phyloP scores from a whole-genome alignment of 2,113 vertebrate species.

The Lichenostomus cassidix region DNA sequence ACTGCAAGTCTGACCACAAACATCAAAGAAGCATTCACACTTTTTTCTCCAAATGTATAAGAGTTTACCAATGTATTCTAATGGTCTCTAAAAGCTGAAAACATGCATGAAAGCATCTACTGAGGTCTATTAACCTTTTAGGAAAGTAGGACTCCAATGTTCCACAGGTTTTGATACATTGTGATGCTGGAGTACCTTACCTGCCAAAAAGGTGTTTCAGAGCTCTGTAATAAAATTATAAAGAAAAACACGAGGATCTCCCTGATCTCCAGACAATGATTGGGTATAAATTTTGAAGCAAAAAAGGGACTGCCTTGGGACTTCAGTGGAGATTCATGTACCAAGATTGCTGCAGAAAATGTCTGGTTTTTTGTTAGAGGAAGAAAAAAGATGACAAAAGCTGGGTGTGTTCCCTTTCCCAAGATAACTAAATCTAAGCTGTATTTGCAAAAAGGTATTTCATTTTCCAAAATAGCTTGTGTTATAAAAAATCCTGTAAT shows the following conservation, averaged over 20 bases:
- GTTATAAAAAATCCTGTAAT: not conserved
- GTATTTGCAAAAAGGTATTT: not conserved
- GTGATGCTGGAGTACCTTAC: not conserved
- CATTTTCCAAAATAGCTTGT: not conserved
- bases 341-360: not conserved
- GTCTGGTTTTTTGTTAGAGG: not conserved
- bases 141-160: not conserved
- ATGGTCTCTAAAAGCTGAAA: not conserved
- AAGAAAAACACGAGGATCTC: not conserved
- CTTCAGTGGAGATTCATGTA: rapidly evolving
- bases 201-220: not conserved
- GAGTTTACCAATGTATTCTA: not conserved
- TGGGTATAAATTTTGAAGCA: not conserved
- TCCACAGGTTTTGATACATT: not conserved
- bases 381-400: not conserved
- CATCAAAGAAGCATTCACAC: not conserved
- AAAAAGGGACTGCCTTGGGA: not conserved
- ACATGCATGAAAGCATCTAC: not conserved
- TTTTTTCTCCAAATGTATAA: not conserved
- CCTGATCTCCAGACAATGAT: not conserved
- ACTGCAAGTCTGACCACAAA: not conserved
- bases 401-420: not conserved
- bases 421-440: not conserved
- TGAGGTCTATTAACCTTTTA: not conserved
- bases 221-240: not conserved